Evolutionary conservation across 2,797 vertebrate species (phyloP).

Genomic region (Crypturellus tataupa): DNA sequence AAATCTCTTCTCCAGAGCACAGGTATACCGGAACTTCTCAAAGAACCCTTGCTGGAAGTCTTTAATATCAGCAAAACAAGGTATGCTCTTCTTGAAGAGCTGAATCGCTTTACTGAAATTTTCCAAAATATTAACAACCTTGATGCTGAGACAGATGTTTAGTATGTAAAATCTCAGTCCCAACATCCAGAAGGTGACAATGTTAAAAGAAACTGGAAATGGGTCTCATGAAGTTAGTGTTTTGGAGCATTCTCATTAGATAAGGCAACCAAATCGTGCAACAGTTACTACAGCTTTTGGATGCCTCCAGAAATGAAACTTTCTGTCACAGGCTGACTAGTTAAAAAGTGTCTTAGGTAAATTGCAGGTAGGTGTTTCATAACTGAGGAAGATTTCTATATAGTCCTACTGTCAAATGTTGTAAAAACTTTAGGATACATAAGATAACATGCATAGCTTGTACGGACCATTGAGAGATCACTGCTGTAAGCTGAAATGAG

Average conservation of each 20-base stretch:
- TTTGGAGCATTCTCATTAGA: neutral
- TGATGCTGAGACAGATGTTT: neutral
- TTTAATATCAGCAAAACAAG: neutral
- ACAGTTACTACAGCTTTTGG: neutral
- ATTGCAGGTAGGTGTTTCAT: neutral
- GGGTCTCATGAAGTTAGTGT: neutral
- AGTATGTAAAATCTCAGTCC: neutral
- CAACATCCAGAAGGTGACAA: neutral
- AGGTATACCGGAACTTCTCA: neutral
- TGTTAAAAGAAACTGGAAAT: neutral
- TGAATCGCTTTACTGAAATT: neutral
- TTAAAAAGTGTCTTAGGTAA: neutral
- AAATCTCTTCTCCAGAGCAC: neutral
- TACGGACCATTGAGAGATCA: neutral
- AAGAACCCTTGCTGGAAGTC: neutral
- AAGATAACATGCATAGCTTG: neutral
- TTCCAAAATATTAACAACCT: neutral
- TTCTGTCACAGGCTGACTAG: neutral
- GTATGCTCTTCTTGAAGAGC: neutral
- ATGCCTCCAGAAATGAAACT: neutral
- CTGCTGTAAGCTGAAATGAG: neutral
- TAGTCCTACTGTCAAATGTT: neutral
- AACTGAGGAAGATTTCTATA: neutral
- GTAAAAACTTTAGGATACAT: neutral
- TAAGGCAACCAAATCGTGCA: neutral